These are phyloP conservation scores for Araneus ventricosus DNA, from an alignment of 1,140 invertebrate species.

Conservation along the genomic window DNA sequence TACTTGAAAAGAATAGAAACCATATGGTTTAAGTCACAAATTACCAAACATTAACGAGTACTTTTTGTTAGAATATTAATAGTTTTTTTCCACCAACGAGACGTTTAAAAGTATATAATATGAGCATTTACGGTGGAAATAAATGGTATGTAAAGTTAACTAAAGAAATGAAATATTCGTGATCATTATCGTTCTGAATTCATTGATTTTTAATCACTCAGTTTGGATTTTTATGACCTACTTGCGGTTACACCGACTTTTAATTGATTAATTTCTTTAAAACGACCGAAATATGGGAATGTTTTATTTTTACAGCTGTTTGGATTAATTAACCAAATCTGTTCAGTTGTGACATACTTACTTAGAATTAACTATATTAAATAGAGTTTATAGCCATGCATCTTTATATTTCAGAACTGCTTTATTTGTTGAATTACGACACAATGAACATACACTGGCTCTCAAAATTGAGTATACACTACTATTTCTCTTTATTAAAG, in stretches of 20 bases:
- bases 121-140: background rate
- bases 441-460: too few species aligned
- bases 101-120: background rate
- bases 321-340: background rate
- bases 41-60: conserved; percentile 5
- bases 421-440: too few species aligned
- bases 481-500: too few species aligned
- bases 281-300: background rate
- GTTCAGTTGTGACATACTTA: background rate
- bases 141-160: background rate
- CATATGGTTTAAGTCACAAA: conserved; percentile 46
- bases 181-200: background rate
- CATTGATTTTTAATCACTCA: background rate
- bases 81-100: background rate
- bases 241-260: background rate
- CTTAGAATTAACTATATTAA: too few species aligned
- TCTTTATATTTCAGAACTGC: too few species aligned
- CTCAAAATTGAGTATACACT: too few species aligned
- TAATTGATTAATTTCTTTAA: background rate
- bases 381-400: too few species aligned
- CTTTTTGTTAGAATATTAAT: conserved; percentile 30
- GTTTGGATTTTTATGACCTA: background rate
- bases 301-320: background rate
- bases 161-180: background rate
- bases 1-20: conserved; percentile 3